These are phyloP conservation scores for Lepeophtheirus nordmannii DNA, from an alignment of 2,888 invertebrate genomes.

Conservation along the genomic window DNA sequence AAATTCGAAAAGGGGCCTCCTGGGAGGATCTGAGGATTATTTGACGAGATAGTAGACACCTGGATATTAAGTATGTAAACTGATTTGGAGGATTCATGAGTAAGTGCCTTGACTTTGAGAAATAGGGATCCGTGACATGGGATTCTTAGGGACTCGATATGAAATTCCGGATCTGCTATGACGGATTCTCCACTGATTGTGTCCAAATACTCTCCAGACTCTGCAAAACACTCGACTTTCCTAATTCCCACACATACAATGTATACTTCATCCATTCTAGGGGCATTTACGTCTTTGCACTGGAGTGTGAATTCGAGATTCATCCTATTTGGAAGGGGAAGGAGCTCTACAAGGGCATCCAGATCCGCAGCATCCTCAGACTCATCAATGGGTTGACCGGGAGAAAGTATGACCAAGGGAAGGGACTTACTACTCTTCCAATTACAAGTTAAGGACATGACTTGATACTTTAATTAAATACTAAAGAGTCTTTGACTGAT, in stretches of 20 bases:
- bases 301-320: background rate
- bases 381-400: background rate
- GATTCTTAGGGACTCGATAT: background rate
- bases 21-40: background rate
- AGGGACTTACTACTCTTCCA: background rate
- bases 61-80: background rate
- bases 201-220: background rate
- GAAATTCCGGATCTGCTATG: background rate
- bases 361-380: background rate
- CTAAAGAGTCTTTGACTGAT: no score
- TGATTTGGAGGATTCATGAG: background rate
- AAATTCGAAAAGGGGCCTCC: background rate
- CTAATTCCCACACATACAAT: background rate
- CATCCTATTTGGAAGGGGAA: background rate
- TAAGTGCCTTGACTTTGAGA: background rate
- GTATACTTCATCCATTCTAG: background rate
- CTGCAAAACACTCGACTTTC: background rate
- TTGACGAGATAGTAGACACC: background rate
- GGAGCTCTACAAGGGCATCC: background rate
- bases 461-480: no score
- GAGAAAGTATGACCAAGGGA: background rate
- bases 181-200: background rate
- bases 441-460: background rate
- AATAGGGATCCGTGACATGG: background rate
- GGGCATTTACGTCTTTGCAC: no score